phyloP scores from a whole-genome alignment of 2,888 invertebrate species.

The Dasypogon diadema region DNA sequence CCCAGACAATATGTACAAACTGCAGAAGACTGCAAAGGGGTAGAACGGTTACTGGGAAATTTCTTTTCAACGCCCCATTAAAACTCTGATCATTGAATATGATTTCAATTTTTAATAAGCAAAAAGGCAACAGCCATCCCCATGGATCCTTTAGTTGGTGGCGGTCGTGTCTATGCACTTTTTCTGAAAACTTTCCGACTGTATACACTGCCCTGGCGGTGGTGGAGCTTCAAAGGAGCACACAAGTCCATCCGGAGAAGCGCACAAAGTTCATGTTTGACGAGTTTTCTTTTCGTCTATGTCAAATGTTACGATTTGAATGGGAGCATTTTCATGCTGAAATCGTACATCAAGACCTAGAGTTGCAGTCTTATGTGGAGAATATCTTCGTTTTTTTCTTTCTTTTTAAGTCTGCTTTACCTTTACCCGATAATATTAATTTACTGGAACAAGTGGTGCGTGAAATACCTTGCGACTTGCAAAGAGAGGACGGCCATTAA shows the following conservation, averaged over 20 bases:
- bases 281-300: not conserved
- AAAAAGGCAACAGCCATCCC: not conserved
- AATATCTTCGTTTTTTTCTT: no score
- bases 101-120: constrained; percentile 47
- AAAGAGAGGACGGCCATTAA: not conserved
- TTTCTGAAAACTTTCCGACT: not conserved
- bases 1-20: no score
- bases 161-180: not conserved
- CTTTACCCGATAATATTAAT: not conserved
- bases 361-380: constrained; percentile 27
- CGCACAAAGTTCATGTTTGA: constrained; percentile 32
- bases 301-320: not conserved
- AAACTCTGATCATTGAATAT: constrained; percentile 49
- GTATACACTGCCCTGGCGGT: not conserved
- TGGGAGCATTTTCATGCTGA: constrained; percentile 15
- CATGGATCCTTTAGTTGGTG: not conserved
- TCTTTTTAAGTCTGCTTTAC: no score
- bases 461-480: constrained; percentile 1
- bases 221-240: constrained; percentile 3
- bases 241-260: not conserved
- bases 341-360: not conserved
- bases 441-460: constrained; percentile 3
- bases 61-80: constrained; percentile 41
- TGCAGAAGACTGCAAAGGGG: not conserved
- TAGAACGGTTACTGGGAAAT: not conserved